Percentiles rank a stretch among this genome's conserved stretches.
Conservation (phyloP, 2,888 invertebrate species). For the Amitus sp. region DNA sequence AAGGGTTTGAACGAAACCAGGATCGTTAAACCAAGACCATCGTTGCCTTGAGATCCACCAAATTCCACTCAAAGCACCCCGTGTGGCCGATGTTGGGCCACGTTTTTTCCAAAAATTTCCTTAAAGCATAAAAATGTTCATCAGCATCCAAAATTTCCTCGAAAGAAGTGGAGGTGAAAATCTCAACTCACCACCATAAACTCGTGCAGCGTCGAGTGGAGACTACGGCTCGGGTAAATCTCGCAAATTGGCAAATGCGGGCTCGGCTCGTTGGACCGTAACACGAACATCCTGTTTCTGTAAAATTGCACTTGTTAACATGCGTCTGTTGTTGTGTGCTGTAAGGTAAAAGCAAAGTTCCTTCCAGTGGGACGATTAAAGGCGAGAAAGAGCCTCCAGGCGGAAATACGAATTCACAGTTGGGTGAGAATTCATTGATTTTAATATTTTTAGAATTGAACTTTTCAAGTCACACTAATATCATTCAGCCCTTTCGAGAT, state of each 20-base stretch:
- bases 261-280: conserved; percentile 85
- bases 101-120: conserved; percentile 89
- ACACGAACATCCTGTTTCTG: conserved; percentile 83
- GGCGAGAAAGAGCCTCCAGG: too few relatives aligned
- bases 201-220: conserved; percentile 86
- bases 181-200: conserved; percentile 78
- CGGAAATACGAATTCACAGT: too few relatives aligned
- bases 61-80: conserved; percentile 84
- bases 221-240: conserved; percentile 85
- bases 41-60: conserved; percentile 68
- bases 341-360: too few relatives aligned
- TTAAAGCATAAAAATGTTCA: too few relatives aligned
- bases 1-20: conserved; percentile 86
- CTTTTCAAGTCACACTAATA: too few relatives aligned
- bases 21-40: conserved; percentile 85
- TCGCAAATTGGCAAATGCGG: conserved; percentile 89
- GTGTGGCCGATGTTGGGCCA: conserved; percentile 84
- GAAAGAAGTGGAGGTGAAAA: neutral
- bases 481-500: too few relatives aligned
- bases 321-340: too few relatives aligned
- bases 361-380: too few relatives aligned
- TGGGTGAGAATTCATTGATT: too few relatives aligned
- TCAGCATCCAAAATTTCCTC: conserved; percentile 5
- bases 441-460: too few relatives aligned
- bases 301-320: too few relatives aligned